Evolutionary conservation across 1,140 invertebrate genomes (phyloP).

Genomic region (Nixonia krombeini): DNA sequence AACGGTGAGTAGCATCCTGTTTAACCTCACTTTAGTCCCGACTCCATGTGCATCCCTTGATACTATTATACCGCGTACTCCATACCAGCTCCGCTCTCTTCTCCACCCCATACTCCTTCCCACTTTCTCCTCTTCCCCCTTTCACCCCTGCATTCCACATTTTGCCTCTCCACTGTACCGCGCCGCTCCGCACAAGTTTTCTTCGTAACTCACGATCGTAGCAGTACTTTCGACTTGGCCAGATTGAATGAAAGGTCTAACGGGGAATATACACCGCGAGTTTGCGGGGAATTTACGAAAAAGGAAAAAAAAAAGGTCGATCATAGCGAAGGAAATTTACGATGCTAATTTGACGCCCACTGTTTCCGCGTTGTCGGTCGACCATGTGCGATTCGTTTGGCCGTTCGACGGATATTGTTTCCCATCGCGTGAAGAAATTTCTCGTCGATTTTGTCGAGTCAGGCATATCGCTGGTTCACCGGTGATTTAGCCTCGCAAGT

Average conservation of each 20-base stretch:
- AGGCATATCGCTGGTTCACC: no score
- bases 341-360: no score
- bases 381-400: no score
- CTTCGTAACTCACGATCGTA: constrained; percentile 7
- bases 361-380: background rate
- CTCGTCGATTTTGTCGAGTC: no score
- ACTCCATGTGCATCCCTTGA: constrained; percentile 13
- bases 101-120: constrained; percentile 20
- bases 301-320: background rate
- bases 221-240: constrained; percentile 13
- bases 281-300: constrained; percentile 3
- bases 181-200: constrained; percentile 6
- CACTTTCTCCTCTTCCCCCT: constrained; percentile 16
- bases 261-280: constrained; percentile 4
- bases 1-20: constrained; percentile 54
- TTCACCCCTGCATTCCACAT: constrained; percentile 19
- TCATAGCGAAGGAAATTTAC: no score
- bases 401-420: no score
- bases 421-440: no score
- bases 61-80: constrained; percentile 9
- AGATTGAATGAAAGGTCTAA: constrained; percentile 14
- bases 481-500: background rate
- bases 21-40: constrained; percentile 52
- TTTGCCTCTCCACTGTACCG: background rate
- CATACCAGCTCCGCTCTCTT: constrained; percentile 21